Evolutionary conservation across 2,797 vertebrate species (phyloP).

Genomic region (Aldrovandia affinis): DNA sequence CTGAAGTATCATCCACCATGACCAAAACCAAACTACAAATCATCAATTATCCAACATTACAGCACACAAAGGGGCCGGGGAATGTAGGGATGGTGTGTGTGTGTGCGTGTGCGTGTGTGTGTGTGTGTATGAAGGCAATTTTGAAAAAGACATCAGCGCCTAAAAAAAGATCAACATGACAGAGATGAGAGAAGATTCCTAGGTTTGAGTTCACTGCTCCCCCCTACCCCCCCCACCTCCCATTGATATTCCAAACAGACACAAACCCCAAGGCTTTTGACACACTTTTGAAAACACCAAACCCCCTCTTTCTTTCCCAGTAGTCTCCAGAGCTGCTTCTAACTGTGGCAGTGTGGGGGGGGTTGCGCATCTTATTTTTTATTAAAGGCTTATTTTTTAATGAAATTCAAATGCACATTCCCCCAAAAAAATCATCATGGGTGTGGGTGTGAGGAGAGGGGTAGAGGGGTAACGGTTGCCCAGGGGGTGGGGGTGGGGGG

Average conservation of each 20-base stretch:
- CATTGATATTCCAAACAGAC: constrained; percentile 88
- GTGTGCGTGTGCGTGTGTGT: neutral
- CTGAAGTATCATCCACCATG: too few species aligned
- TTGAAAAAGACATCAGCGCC: constrained; percentile 81
- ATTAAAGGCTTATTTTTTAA: constrained; percentile 56
- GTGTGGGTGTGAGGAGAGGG: neutral
- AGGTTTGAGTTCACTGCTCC: constrained; percentile 79
- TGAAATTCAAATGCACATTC: constrained; percentile 50
- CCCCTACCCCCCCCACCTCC: constrained; percentile 79
- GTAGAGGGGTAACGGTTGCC: neutral
- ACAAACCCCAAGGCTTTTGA: constrained; percentile 88
- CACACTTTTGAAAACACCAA: constrained; percentile 87
- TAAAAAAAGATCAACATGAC: constrained; percentile 78
- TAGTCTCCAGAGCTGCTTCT: constrained; percentile 78
- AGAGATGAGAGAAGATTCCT: constrained; percentile 87
- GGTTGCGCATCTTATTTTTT: constrained; percentile 48
- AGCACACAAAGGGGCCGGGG: neutral
- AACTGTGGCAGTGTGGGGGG: constrained; percentile 53
- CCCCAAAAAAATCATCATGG: neutral
- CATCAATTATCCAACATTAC: neutral
- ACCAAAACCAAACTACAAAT: neutral
- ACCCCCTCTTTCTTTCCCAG: constrained; percentile 75
- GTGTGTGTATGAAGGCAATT: constrained; percentile 66
- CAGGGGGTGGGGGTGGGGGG: neutral
- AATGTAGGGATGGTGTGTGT: neutral